These are phyloP conservation scores for Spisula solida DNA, from an alignment of 2,888 invertebrate genomes.

Conservation along the genomic window DNA sequence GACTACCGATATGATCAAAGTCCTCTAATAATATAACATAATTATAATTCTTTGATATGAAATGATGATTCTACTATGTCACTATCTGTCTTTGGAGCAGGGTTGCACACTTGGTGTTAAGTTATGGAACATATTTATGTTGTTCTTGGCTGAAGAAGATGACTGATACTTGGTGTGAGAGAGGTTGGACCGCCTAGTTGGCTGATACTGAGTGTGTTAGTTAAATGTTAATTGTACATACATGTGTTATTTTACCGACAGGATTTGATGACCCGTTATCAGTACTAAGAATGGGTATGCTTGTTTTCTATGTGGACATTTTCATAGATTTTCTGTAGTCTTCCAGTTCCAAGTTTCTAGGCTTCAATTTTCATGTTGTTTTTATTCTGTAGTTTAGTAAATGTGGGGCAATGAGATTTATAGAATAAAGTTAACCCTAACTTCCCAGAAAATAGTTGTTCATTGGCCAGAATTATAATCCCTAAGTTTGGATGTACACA, in stretches of 20 bases:
- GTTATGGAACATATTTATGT: too few species aligned
- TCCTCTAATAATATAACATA: too few species aligned
- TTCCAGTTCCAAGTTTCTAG: neutral
- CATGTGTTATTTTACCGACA: slow-evolving; percentile 25
- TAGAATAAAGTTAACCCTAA: neutral
- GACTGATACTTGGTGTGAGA: too few species aligned
- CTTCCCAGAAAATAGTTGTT: neutral
- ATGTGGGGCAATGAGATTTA: neutral
- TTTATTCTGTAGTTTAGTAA: neutral
- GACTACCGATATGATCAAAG: too few species aligned
- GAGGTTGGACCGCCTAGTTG: neutral
- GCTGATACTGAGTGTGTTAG: neutral
- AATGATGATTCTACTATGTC: too few species aligned
- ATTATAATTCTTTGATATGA: too few species aligned
- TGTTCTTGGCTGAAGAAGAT: neutral
- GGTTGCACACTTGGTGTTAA: too few species aligned
- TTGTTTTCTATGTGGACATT: slow-evolving; percentile 5
- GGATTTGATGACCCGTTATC: slow-evolving; percentile 47
- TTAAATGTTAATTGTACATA: neutral
- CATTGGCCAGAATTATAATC: too few species aligned
- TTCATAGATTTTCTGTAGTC: neutral
- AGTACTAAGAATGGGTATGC: slow-evolving; percentile 54
- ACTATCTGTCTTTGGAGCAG: too few species aligned
- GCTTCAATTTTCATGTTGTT: slow-evolving; percentile 11
- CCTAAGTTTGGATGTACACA: too few species aligned